Percentiles rank a stretch among this genome's conserved stretches.
Evolutionary conservation across 2,888 invertebrate genomes (phyloP).

Genomic region (Aproaerema taeniolella): DNA sequence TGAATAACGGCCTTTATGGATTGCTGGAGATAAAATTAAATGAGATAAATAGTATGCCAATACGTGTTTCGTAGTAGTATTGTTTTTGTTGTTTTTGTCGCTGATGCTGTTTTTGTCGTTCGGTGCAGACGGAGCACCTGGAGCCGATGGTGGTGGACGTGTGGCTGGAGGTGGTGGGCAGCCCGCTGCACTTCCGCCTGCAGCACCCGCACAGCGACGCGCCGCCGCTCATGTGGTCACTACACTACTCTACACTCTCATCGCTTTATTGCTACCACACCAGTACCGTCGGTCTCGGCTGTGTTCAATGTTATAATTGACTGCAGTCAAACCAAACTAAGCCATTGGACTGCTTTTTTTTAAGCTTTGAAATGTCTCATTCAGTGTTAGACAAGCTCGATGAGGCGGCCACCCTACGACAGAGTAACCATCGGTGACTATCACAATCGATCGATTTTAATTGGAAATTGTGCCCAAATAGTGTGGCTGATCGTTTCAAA

Average conservation of each 20-base stretch:
- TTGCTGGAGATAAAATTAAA: no score
- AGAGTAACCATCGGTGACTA: neutral
- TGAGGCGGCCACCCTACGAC: neutral
- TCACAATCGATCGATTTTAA: no score
- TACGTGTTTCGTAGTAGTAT: no score
- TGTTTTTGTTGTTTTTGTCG: no score
- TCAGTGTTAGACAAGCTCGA: neutral
- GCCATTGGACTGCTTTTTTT: neutral
- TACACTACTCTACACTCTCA: neutral
- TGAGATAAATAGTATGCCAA: no score
- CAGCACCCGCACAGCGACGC: neutral
- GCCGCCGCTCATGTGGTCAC: neutral
- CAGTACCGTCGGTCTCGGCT: neutral
- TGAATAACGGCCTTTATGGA: no score
- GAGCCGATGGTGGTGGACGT: neutral
- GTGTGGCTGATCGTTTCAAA: no score
- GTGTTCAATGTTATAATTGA: neutral
- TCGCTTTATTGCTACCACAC: neutral
- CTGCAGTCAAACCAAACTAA: neutral
- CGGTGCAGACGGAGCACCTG: constrained; percentile 29
- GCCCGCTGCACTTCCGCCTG: neutral
- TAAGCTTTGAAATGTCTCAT: neutral
- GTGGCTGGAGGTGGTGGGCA: neutral
- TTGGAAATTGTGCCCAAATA: no score
- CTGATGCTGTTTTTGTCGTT: no score